Evolutionary conservation across 2,113 vertebrate species (phyloP), one percentile per base, ranked within the genome.

Genomic region (Poeciliopsis retropinna): DNA sequence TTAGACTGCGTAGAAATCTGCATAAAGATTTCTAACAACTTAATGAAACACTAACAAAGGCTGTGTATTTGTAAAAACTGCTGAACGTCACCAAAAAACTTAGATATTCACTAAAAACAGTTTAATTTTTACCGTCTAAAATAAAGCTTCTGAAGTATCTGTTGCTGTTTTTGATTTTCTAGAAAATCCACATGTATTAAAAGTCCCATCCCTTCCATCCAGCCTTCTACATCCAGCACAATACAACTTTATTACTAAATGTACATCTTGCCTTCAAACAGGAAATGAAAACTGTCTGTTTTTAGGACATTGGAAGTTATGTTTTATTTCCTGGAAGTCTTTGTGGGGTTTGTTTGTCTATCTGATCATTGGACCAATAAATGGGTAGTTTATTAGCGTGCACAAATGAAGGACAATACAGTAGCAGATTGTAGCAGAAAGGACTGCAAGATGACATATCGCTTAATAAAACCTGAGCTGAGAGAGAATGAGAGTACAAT

Each of bases 381-480:
- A 83, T 75, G 28, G 29, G 39, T 30, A 60, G 17, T 83, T 86
- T 83, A 83, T 72, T 70, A 73, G 19, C 37, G 39, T 12, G 60
- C 37, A 67, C 70, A 37, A 61, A 28, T 30, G 69, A 77, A 29
- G 70, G 85, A 80, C 79, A 29, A n/a, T 80, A 39, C 70, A 70
- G 70, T 31, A 1, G 63, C 39, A 4, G 68, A 60, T 25, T 54
- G 62, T 39, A 28, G 69, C 34, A 66, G 7, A 64, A 34, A 66
- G 34, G 47, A n/a, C 34, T 28, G 22, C 67, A 60, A 76, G 64
- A 84, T 75, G 76, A 87, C 70, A 68, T 64, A 86, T 75, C 32
- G 31, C 67, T 75, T 80, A 76, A 84, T 87, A 87, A 88, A 88
- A 76, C 31, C 60, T 3, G 1, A 60, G 47, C 31, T 78, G 44